Percentiles rank a stretch among this genome's conserved stretches.
These are phyloP conservation scores for Cepaea hortensis DNA, from an alignment of 2,888 invertebrate species.

Conservation along the genomic window DNA sequence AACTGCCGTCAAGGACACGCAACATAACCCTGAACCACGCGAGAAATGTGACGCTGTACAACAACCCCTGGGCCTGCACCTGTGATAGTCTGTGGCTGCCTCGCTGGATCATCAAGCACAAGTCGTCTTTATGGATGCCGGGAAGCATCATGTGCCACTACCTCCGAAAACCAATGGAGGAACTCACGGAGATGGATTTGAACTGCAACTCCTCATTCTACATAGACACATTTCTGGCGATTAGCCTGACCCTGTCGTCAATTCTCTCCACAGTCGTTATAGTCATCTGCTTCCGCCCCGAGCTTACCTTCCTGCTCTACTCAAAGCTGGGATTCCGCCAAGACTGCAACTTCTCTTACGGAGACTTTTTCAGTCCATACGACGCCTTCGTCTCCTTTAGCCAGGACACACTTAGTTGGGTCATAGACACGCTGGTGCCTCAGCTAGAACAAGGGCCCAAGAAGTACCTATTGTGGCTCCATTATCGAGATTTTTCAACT, in stretches of 20 bases:
- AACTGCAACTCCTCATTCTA: constrained; percentile 44
- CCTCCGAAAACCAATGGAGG: constrained; percentile 43
- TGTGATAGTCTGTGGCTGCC: constrained; percentile 52
- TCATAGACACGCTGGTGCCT: constrained; percentile 89
- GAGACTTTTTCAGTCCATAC: constrained; percentile 77
- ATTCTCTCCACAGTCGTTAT: constrained; percentile 47
- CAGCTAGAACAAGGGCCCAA: constrained; percentile 82
- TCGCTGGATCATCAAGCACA: constrained; percentile 46
- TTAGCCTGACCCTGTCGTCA: constrained; percentile 41
- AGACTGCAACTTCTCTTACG: constrained; percentile 45
- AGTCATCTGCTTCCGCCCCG: constrained; percentile 39
- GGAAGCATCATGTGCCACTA: constrained; percentile 43
- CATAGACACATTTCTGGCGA: constrained; percentile 41
- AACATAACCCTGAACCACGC: constrained; percentile 49
- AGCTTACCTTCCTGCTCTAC: constrained; percentile 50
- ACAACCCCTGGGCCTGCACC: constrained; percentile 52
- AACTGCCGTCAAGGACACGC: constrained; percentile 46
- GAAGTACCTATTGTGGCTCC: constrained; percentile 77
- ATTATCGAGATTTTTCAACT: constrained; percentile 66
- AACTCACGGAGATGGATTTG: constrained; percentile 35
- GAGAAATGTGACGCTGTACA: constrained; percentile 48
- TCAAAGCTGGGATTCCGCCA: constrained; percentile 55
- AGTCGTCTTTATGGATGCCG: constrained; percentile 40
- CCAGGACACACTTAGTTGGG: constrained; percentile 86
- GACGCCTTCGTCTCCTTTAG: constrained; percentile 94